phyloP scores from a whole-genome alignment of 2,888 invertebrate species.

The Cosmia pyralina region DNA sequence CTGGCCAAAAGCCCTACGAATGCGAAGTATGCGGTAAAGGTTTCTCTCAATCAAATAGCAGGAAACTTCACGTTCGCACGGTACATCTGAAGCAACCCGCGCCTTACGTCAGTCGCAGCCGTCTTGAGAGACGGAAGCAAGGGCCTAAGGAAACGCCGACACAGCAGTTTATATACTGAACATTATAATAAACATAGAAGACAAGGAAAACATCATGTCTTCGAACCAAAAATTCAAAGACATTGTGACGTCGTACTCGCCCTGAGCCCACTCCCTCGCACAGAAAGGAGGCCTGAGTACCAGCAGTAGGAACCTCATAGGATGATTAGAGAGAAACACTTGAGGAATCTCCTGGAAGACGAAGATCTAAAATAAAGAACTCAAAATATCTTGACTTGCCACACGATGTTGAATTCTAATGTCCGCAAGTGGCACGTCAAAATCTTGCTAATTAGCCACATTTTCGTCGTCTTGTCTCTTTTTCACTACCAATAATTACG shows the following conservation, averaged over 20 bases:
- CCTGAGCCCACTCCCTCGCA: background rate
- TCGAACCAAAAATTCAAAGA: background rate
- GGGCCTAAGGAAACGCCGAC: conserved; percentile 19
- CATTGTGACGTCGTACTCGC: background rate
- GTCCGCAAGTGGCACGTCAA: background rate
- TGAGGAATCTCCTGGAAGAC: background rate
- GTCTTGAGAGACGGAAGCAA: conserved; percentile 51
- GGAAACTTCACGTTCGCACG: conserved; percentile 73
- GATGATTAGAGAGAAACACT: background rate
- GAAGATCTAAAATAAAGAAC: background rate
- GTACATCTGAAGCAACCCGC: conserved; percentile 75
- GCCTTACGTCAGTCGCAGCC: conserved; percentile 77
- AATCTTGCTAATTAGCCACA: no score
- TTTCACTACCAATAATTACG: no score
- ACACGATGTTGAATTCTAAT: background rate
- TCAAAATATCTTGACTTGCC: background rate
- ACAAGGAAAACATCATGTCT: background rate
- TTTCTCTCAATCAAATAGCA: conserved; percentile 74
- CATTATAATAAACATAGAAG: no score
- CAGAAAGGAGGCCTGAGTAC: no score
- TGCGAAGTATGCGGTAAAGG: conserved; percentile 73
- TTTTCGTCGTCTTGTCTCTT: no score
- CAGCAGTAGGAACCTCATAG: background rate
- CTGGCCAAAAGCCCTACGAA: conserved; percentile 66
- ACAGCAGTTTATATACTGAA: conserved; percentile 34